Percentiles rank a stretch among this genome's conserved stretches.
Conservation (phyloP, 2,113 vertebrate genomes). For the Smithornis capensis region DNA sequence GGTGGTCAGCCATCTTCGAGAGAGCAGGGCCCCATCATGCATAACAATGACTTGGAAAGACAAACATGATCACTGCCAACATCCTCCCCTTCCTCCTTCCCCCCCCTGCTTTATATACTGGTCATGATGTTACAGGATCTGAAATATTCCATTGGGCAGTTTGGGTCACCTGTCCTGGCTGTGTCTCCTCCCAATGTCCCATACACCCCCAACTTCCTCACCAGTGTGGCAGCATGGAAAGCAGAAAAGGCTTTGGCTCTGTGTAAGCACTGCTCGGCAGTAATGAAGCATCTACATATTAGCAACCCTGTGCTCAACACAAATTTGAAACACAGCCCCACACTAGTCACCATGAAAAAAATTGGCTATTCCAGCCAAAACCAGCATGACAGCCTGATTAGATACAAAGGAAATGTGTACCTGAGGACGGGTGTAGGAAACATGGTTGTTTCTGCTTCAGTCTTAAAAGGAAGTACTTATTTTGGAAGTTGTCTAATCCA, state of each 20-base stretch:
- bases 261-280: not conserved
- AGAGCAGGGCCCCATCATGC: accelerated
- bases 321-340: not conserved
- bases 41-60: not conserved
- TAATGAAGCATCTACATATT: not conserved
- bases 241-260: not conserved
- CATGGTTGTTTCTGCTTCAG: not conserved
- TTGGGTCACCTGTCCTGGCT: not conserved
- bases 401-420: too few species aligned
- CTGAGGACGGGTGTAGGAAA: not conserved
- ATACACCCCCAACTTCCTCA: not conserved
- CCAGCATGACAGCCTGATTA: too few species aligned
- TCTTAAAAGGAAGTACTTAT: not conserved
- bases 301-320: not conserved
- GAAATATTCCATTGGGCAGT: not conserved
- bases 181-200: not conserved
- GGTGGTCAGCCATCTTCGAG: not conserved
- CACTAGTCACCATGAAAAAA: not conserved
- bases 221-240: accelerated
- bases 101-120: not conserved
- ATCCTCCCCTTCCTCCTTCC: not conserved
- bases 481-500: not conserved
- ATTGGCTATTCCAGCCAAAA: not conserved
- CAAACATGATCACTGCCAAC: too few species aligned
- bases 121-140: not conserved